Evolutionary conservation across 23 tunicate genomes (phyloP), one percentile per base, ranked within the genome.

Genomic region (Phallusia fumigata): DNA sequence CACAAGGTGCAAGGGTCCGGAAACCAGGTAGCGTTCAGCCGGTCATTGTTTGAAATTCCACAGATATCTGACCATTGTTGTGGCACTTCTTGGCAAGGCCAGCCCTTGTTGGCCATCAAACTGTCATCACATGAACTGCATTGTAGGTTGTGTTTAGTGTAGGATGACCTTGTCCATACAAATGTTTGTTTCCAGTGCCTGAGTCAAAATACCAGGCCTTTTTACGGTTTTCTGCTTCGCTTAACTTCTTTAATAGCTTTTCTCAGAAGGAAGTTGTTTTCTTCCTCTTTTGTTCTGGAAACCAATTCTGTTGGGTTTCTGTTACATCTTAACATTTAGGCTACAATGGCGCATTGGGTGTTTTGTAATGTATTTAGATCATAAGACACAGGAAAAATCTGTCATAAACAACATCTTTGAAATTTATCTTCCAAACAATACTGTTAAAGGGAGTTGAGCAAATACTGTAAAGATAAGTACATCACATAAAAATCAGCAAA

Each of bases 11-110:
- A 36, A 19, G 53, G 83, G 73, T 49, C 83, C 53, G 83, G 83
- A 80, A 80, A 80, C 83, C 83, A 80, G 73, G 40, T 52, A 35
- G 34, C 22, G 50, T 53, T 80, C 83, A 80, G 73, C 73, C 83
- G 73, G 49, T 16, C 36, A 65, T 52, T 80, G 83, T 80, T 80
- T 52, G 73, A 53, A 80, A 80, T 80, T 80, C 83, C 83, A 12
- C 36, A 52, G 73, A 80, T 80, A 33, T 30, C 73, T 80, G 16
- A 32, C 83, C 58, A 32, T 58, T 58, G 69, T 58, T 58, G 69
- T 58, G 69, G 28, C 28, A 24, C 13, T 19, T 74, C 35, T 74
- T 74, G 69, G 28, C 69, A 22, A 22, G 28, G 28, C 28, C 69
- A 21, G 26, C 26, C 28, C 69, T 24, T 58, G 69, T 58, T 58